Percentiles rank a stretch among this genome's conserved stretches.
phyloP scores from a whole-genome alignment of 2,113 vertebrate species.

The Labrus mixtus region DNA sequence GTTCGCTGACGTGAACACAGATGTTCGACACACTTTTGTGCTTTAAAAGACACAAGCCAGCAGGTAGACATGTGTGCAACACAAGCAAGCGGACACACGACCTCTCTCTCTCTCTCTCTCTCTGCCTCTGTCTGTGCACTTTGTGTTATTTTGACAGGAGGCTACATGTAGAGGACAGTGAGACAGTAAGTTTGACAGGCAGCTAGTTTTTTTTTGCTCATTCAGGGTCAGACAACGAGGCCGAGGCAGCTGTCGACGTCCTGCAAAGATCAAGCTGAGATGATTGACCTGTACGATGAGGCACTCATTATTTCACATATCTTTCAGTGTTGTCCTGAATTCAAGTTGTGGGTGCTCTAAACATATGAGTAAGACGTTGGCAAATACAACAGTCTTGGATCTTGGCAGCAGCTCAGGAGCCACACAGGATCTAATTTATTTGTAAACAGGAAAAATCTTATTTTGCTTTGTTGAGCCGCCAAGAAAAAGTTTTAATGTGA shows the following conservation, averaged over 20 bases:
- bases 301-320: background rate
- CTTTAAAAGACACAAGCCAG: conserved; percentile 13
- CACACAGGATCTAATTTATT: conserved; percentile 37
- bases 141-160: conserved; percentile 60
- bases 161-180: conserved; percentile 35
- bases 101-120: background rate
- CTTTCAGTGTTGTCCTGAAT: background rate
- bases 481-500: background rate
- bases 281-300: background rate
- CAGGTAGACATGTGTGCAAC: conserved; percentile 29
- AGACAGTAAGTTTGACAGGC: conserved; percentile 58
- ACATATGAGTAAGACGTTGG: conserved; percentile 1
- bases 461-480: conserved; percentile 31
- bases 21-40: conserved; percentile 50
- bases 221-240: conserved; percentile 23
- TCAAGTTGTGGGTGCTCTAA: background rate
- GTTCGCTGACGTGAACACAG: conserved; percentile 16
- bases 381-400: conserved; percentile 4
- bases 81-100: conserved; percentile 20
- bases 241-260: conserved; percentile 15
- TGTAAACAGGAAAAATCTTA: conserved; percentile 8
- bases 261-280: conserved; percentile 1
- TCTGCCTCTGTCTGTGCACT: conserved; percentile 13
- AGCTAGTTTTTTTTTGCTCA: conserved; percentile 16
- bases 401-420: conserved; percentile 26